These are phyloP conservation scores for Entelurus aequoreus DNA, from an alignment of 2,113 vertebrate genomes.

Conservation along the genomic window DNA sequence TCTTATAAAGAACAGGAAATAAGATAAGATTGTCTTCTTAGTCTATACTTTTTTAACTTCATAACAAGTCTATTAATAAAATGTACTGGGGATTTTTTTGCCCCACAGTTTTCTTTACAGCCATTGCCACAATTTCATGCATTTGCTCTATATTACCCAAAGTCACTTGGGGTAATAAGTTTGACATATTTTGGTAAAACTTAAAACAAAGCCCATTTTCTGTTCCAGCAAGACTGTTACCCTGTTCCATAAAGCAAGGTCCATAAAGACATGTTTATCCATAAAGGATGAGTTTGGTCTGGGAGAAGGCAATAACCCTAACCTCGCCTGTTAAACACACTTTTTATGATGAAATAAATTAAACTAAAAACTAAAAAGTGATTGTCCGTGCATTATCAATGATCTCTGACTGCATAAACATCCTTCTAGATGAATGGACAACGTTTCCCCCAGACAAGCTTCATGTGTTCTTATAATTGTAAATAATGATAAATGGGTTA, in stretches of 20 bases:
- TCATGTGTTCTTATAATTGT: constrained; percentile 5
- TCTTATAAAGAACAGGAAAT: constrained; percentile 32
- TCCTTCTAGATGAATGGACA: not conserved
- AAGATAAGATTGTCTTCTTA: constrained; percentile 12
- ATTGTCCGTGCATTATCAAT: not conserved
- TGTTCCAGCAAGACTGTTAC: not conserved
- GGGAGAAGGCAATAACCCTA: not conserved
- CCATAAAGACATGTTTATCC: not conserved
- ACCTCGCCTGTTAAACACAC: not conserved
- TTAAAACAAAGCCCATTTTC: not conserved
- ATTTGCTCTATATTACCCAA: no score
- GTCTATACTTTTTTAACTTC: not conserved
- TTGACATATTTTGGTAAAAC: not conserved
- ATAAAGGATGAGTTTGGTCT: not conserved
- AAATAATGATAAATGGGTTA: no score
- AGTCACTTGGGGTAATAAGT: no score
- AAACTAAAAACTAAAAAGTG: not conserved
- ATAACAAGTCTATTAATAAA: not conserved
- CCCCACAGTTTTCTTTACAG: no score
- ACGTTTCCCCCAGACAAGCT: not conserved
- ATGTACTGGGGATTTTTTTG: not conserved
- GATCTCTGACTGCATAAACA: not conserved
- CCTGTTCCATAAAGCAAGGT: not conserved
- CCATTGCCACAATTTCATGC: no score
- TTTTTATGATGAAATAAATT: not conserved